phyloP scores from a whole-genome alignment of 2,797 vertebrate species.

The Notamacropus eugenii region DNA sequence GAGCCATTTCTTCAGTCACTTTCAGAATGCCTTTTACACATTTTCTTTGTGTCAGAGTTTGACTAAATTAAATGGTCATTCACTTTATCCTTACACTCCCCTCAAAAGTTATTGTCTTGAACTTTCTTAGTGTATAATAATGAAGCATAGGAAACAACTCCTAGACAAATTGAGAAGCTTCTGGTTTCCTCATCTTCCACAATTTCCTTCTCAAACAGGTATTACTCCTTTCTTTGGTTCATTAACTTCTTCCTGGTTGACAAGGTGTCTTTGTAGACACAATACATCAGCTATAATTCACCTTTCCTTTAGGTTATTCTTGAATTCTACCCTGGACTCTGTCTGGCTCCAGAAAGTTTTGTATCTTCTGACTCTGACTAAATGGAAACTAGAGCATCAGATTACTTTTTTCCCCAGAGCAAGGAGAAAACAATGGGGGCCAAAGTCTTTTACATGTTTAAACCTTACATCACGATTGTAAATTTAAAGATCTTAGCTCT shows the following conservation, averaged over 20 bases:
- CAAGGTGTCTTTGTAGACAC: accelerated
- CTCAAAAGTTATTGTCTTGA: not conserved
- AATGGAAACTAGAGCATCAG: not conserved
- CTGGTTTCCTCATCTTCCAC: not conserved
- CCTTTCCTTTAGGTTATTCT: not conserved
- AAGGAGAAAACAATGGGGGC: not conserved
- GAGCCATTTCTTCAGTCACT: not conserved
- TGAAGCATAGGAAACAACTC: not conserved
- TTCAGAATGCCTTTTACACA: not conserved
- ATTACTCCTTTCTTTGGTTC: accelerated
- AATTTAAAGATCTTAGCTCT: not conserved
- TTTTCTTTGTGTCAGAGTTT: not conserved
- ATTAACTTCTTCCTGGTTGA: not conserved
- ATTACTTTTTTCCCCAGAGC: not conserved
- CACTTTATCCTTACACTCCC: not conserved
- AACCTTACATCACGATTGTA: accelerated
- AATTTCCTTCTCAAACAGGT: not conserved
- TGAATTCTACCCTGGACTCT: not conserved
- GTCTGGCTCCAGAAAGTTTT: not conserved
- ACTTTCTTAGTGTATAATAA: not conserved
- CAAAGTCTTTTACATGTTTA: not conserved
- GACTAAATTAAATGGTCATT: not conserved
- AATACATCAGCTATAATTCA: accelerated
- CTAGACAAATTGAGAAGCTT: not conserved
- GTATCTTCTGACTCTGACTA: not conserved